These are phyloP conservation scores for Anadara kagoshimensis DNA, from an alignment of 1,140 invertebrate genomes.

Conservation along the genomic window DNA sequence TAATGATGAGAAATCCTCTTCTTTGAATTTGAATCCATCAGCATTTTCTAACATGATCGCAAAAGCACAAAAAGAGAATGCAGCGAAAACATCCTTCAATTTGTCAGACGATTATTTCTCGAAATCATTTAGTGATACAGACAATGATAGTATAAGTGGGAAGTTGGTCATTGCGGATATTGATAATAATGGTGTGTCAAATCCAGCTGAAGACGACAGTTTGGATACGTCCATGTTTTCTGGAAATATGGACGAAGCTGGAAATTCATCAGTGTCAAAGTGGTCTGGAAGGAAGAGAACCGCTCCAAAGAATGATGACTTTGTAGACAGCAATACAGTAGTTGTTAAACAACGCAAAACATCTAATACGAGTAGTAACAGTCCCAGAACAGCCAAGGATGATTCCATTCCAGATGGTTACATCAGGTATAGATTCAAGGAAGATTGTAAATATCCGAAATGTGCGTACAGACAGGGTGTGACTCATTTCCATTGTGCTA, in stretches of 20 bases:
- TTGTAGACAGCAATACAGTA: constrained; percentile 54
- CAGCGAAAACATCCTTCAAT: not conserved
- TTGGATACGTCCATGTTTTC: constrained; percentile 15
- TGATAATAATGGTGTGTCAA: constrained; percentile 25
- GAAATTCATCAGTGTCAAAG: constrained; percentile 30
- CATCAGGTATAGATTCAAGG: constrained; percentile 92
- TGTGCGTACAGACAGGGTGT: constrained; percentile 96
- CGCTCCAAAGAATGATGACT: constrained; percentile 56
- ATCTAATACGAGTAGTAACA: constrained; percentile 20
- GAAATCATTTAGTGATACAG: not conserved
- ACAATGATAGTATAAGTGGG: constrained; percentile 22
- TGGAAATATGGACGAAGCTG: constrained; percentile 4
- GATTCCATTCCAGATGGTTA: constrained; percentile 96
- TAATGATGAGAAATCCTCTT: constrained; percentile 49
- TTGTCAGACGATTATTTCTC: not conserved
- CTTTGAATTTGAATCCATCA: constrained; percentile 61
- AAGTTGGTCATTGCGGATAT: constrained; percentile 38
- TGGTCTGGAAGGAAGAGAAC: constrained; percentile 60
- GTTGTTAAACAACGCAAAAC: constrained; percentile 39
- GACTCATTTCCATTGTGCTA: constrained; percentile 96
- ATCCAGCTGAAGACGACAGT: not conserved
- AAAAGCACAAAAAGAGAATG: constrained; percentile 45
- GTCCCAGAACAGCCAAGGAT: constrained; percentile 81
- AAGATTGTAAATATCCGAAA: constrained; percentile 92
- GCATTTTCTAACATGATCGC: constrained; percentile 63